Evolutionary conservation across 2,888 invertebrate genomes (phyloP), one percentile per base, ranked within the genome.

Genomic region (Lasioglossum leucozonium): DNA sequence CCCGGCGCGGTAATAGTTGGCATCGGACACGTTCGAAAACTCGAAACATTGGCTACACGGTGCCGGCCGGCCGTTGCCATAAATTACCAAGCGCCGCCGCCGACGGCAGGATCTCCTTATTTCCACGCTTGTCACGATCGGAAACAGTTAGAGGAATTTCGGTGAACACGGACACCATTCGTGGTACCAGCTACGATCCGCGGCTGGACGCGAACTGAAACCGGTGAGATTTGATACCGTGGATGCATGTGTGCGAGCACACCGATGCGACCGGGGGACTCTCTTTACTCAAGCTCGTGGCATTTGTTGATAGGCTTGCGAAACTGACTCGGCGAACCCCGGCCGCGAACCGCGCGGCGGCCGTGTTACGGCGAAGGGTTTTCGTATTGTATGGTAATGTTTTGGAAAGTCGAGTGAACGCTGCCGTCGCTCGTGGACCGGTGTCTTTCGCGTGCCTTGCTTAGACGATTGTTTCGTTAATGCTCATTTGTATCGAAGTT

Each of bases 101-200:
- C 62, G 72, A 55, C 73, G 40, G 42, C 47, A 16, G 78, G 81
- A 81, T 86, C 79, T 65, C 81, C 86, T 84, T 84, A 81, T 85
- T 85, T 85, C 84, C 79, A 83, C 83, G 85, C 77, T 83, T 74
- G 77, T 80, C 83, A 71, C 85, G 65, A 62, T 71, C 73, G 30
- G 73, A 80, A 83, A 85, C 84, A 74, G 81, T 81, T 84, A 77
- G 77, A 84, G 82, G 84, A 84, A 81, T 82, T 84, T 81, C 77
- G 84, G 84, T 77, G 82, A 71, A 84, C 84, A 71, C 73, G 77
- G 22, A 58, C 67, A 8, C 37, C 65, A 11, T 72, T 76, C 8
- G 26, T 58, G 18, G 42, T 34, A 10, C 18, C 18, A 47, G 47
- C n/a, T 62, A 16, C 62, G 62, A 42, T 72, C 44, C 62, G n/a